These are phyloP conservation scores for Urophycis tenuis DNA, from an alignment of 2,797 vertebrate genomes.

Conservation along the genomic window DNA sequence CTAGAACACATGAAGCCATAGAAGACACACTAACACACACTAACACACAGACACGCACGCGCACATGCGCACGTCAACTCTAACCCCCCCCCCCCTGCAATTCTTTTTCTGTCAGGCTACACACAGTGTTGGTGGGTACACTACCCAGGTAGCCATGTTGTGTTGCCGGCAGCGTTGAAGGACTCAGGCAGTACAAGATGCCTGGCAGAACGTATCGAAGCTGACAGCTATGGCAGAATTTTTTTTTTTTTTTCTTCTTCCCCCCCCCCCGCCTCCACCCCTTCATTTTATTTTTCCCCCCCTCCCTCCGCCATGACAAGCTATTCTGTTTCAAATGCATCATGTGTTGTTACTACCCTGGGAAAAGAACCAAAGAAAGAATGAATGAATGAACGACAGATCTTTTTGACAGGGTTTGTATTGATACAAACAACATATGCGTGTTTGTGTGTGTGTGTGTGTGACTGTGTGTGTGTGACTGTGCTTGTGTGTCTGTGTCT, in stretches of 20 bases:
- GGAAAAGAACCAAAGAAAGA: constrained; percentile 3
- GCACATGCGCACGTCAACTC: no score
- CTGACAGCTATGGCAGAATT: constrained; percentile 57
- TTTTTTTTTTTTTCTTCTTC: not conserved
- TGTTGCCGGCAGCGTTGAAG: not conserved
- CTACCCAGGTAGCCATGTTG: not conserved
- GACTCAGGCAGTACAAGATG: constrained; percentile 47
- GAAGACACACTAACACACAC: not conserved
- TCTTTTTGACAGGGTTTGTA: constrained; percentile 46
- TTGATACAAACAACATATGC: constrained; percentile 55
- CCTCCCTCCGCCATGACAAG: constrained; percentile 54
- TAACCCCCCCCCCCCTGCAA: not conserved
- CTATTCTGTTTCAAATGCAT: constrained; percentile 64
- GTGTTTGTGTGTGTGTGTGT: not conserved
- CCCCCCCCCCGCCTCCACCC: not conserved
- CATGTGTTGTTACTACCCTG: constrained; percentile 45
- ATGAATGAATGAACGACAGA: constrained; percentile 20
- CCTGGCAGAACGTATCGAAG: constrained; percentile 46
- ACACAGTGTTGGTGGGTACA: not conserved
- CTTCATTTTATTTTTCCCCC: not conserved
- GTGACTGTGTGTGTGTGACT: no score
- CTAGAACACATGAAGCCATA: not conserved
- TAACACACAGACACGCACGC: not conserved
- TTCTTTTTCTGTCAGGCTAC: constrained; percentile 43
- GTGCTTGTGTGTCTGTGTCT: no score